phyloP scores from a whole-genome alignment of 2,888 invertebrate genomes.

The Nesidiocoris tenuis region DNA sequence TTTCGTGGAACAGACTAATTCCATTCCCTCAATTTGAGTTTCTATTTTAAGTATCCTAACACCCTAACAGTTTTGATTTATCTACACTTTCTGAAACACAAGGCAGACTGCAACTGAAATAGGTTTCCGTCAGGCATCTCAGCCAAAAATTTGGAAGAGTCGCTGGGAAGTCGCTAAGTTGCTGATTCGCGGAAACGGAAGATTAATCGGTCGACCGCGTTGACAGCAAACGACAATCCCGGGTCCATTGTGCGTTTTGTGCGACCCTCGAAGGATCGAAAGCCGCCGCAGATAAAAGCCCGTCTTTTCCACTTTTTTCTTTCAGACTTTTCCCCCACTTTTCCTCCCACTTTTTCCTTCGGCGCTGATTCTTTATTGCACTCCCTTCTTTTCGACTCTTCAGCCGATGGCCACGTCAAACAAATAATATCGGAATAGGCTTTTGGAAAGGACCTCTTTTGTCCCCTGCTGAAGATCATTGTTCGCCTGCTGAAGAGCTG shows the following conservation, averaged over 20 bases:
- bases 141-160: too few relatives aligned
- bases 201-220: slow-evolving; percentile 42
- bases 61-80: too few relatives aligned
- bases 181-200: slow-evolving; percentile 39
- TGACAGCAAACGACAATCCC: slow-evolving; percentile 35
- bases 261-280: slow-evolving; percentile 25
- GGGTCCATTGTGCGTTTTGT: slow-evolving; percentile 10
- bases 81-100: too few relatives aligned
- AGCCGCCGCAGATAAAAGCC: slow-evolving; percentile 38
- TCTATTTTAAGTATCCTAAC: too few relatives aligned
- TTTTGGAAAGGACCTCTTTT: slow-evolving; percentile 34
- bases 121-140: too few relatives aligned
- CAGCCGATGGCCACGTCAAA: slow-evolving; percentile 44
- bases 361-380: slow-evolving; percentile 38
- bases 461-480: slow-evolving; percentile 27
- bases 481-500: slow-evolving; percentile 1
- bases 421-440: slow-evolving; percentile 47
- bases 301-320: slow-evolving; percentile 21
- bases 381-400: slow-evolving; percentile 5
- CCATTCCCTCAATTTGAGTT: too few relatives aligned
- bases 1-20: too few relatives aligned
- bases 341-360: slow-evolving; percentile 1
- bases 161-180: neutral
- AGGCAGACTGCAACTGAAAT: too few relatives aligned
- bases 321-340: slow-evolving; percentile 7